Percentiles rank a stretch among this genome's conserved stretches.
Conservation (phyloP, 2,888 invertebrate species). For the Cerastoderma edule region DNA sequence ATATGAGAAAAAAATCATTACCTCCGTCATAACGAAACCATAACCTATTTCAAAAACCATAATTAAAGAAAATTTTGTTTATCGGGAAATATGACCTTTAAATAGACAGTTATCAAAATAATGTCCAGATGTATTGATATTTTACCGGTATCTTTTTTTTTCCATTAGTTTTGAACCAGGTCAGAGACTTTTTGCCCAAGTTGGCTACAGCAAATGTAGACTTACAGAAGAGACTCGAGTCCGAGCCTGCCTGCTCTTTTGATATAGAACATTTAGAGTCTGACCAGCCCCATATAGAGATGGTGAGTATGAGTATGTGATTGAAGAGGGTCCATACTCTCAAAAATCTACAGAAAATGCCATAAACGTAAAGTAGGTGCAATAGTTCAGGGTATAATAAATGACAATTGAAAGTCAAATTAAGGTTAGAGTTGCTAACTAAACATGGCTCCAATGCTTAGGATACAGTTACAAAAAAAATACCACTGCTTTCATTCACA, state of each 20-base stretch:
- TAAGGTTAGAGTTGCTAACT: not conserved
- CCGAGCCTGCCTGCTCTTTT: constrained; percentile 3
- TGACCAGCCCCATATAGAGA: constrained; percentile 12
- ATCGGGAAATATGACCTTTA: not conserved
- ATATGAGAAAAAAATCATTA: not conserved
- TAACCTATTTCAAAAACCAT: not conserved
- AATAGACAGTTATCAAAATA: no score
- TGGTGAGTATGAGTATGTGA: not conserved
- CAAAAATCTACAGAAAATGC: not conserved
- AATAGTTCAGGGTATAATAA: not conserved
- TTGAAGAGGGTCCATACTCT: not conserved
- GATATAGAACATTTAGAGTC: constrained; percentile 9
- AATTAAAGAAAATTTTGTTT: not conserved
- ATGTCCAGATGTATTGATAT: no score
- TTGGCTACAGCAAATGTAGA: constrained; percentile 25
- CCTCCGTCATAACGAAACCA: not conserved
- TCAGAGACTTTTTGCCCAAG: constrained; percentile 22
- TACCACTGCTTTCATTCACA: not conserved
- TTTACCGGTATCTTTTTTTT: not conserved
- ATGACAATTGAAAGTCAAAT: not conserved
- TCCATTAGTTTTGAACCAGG: constrained; percentile 6
- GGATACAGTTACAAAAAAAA: not conserved
- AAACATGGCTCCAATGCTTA: not conserved
- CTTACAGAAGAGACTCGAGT: constrained; percentile 15
- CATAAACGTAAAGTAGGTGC: not conserved